Base-by-base conservation (phyloP, 2,113 vertebrate species). In the Misgurnus mizolepis region DNA sequence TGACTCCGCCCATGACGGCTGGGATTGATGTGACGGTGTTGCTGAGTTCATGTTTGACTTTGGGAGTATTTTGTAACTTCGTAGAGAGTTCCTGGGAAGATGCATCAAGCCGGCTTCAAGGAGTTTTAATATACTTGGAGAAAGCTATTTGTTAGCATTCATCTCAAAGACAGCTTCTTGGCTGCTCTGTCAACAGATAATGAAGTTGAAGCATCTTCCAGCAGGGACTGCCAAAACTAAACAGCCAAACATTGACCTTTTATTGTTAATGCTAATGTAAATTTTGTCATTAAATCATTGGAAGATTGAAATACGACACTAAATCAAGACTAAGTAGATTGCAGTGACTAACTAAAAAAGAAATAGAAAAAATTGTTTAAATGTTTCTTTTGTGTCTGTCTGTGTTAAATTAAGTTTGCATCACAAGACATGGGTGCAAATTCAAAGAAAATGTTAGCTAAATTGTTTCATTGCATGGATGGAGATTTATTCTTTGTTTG, bases 11-110 rank as follows among this genome's bases (percentile, higher is more conserved):
- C 82, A 65, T 85, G 78, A 79, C 83, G 83, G 70, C 76, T 81
- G 60, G 55, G 71, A 83, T 81, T 84, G 80, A 84, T 79, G 66
- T 75, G 65, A 84, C 61, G 66, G 49, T 78, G 71, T 66, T 84
- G 78, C 67, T 68, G 61, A 78, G 53, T 60, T 84, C 70, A 79
- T 79, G 60, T 58, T 43, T 75, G 66, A 79, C 76, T 64, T 73
- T 72, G 60, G 41, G 61, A 69, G 50, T 73, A 22, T 53, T 22
- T n/a, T 3, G 0, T 58, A 58, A 18, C 55, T 8, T 58, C 15
- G 5, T 15, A n/a, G 4, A 55, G 15, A 55, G 53, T 17, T 55
- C 17, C 6, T n/a, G 7, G 55, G 14, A 56, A 7, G 6, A 56
- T 55, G n/a, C 55, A 7, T 56, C 55, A n/a, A n/a, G 17, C 17